A percentile compares a stretch with the other conserved stretches of the same genome.
Evolutionary conservation across 2,888 invertebrate genomes (phyloP).

Genomic region (Meliscaeva auricollis): DNA sequence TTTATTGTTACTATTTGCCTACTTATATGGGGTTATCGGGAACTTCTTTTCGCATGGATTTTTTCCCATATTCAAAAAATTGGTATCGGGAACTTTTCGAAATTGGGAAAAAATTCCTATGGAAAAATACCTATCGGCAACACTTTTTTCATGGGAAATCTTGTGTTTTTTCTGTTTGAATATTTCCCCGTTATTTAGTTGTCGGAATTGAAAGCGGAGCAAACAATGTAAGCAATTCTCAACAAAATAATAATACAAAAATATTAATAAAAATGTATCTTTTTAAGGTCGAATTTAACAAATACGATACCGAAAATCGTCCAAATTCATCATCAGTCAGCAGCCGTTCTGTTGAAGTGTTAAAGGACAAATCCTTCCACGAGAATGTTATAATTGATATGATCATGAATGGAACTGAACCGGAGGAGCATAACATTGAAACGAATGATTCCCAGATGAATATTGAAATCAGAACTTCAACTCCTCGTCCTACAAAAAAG

Average conservation of each 20-base stretch:
- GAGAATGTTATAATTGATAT: no score
- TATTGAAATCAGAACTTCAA: no score
- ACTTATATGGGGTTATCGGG: constrained; percentile 5
- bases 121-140: constrained; percentile 14
- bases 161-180: neutral
- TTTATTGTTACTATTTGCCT: no score
- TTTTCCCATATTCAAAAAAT: constrained; percentile 4
- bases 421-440: no score
- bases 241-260: neutral
- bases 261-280: neutral
- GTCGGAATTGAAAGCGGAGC: constrained; percentile 10
- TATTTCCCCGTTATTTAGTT: constrained; percentile 5
- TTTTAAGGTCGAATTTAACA: constrained; percentile 1
- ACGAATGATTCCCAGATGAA: no score
- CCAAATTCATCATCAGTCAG: no score
- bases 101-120: constrained; percentile 19
- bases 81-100: constrained; percentile 16
- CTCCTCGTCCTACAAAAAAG: no score
- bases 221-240: constrained; percentile 26
- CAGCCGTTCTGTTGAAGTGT: neutral
- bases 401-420: no score
- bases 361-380: no score
- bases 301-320: no score
- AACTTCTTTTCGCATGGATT: neutral
- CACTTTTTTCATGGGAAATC: constrained; percentile 9